Percentiles rank a stretch among this genome's conserved stretches.
phyloP scores from a whole-genome alignment of 2,888 invertebrate species.

The Dryobota labecula region DNA sequence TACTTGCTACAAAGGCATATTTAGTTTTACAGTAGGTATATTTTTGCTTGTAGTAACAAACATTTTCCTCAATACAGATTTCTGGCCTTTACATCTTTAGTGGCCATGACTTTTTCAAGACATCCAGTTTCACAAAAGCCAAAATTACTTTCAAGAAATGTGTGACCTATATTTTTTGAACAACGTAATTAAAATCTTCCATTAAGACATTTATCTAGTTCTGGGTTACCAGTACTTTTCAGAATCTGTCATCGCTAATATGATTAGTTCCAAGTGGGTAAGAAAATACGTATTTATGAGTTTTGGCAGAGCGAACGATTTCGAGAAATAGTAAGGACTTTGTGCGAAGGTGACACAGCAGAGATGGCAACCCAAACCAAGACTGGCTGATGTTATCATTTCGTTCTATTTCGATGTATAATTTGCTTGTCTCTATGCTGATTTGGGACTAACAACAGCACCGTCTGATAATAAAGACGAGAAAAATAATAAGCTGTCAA shows the following conservation, averaged over 20 bases:
- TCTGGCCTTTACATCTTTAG: slow-evolving; percentile 3
- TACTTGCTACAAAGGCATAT: neutral
- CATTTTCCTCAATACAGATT: neutral
- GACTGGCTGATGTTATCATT: slow-evolving; percentile 31
- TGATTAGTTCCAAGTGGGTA: slow-evolving; percentile 35
- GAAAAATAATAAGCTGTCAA: neutral
- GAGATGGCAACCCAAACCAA: slow-evolving; percentile 25
- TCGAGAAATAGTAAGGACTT: slow-evolving; percentile 7
- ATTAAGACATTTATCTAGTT: slow-evolving; percentile 19
- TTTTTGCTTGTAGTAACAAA: neutral
- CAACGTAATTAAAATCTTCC: slow-evolving; percentile 41
- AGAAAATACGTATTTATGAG: slow-evolving; percentile 34
- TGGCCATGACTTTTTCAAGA: slow-evolving; percentile 57
- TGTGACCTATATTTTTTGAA: slow-evolving; percentile 52
- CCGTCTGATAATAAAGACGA: neutral
- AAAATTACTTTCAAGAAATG: slow-evolving; percentile 23
- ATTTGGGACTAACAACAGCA: neutral
- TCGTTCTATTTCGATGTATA: slow-evolving; percentile 9
- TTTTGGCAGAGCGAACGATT: slow-evolving; percentile 49
- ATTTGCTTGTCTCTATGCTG: slow-evolving; percentile 19
- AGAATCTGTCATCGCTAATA: slow-evolving; percentile 45
- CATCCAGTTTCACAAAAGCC: slow-evolving; percentile 1
- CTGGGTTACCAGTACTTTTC: slow-evolving; percentile 38
- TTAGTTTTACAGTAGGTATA: neutral
- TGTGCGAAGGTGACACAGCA: slow-evolving; percentile 48